Base-by-base conservation (phyloP, 2,888 invertebrate genomes). In the Geophilus truncorum region DNA sequence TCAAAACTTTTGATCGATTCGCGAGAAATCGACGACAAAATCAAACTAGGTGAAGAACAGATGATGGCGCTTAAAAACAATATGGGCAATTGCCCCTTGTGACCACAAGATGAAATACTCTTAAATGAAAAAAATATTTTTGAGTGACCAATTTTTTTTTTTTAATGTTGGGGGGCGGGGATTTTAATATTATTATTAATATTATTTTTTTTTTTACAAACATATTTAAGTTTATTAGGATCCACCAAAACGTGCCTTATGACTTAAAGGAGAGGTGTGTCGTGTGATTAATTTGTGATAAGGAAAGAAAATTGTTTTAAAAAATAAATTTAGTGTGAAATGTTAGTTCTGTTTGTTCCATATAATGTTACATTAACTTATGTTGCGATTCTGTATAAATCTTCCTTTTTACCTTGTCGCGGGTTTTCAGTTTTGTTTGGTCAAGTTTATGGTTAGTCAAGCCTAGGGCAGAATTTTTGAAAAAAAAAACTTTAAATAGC, bases 1-100 rank as follows among this genome's bases (percentile, higher is more conserved):
- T 93, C 93, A 36, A 94, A 93, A 87, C 88, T 95, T 83, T 92
- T 93, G 84, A 92, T 94, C 86, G 94, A 94, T 86, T 90, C 92
- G 81, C 90, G 93, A 84, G 94, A 95, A 86, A 91, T 94, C 83
- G 91, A 92, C 84, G 94, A 95, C 87, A 93, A 93, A 87, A 93
- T 95, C 83, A 92, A 93, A 85, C 89, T 93, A 83, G 92, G 93
- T 81, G 93, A 94, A 86, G 94, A 94, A 87, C 94, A 94, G 87
- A 88, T 94, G 84, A 87, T 89, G 83, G 93, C 93, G 80, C 89
- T 94, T 82, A 90, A 90, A 86, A 91, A 91, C 85, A 91, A 91
- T 82, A 85, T 88, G 15, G 77, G 45, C n/a, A 45, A 45, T n/a
- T 45, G 15, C 6, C 45, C 45, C n/a, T 45, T 45, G 45, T 45